Evolutionary conservation across 30 jellyfish, hydroid and myxozoan species (phyloP).

Genomic region (Pseudorhiza aurosa): DNA sequence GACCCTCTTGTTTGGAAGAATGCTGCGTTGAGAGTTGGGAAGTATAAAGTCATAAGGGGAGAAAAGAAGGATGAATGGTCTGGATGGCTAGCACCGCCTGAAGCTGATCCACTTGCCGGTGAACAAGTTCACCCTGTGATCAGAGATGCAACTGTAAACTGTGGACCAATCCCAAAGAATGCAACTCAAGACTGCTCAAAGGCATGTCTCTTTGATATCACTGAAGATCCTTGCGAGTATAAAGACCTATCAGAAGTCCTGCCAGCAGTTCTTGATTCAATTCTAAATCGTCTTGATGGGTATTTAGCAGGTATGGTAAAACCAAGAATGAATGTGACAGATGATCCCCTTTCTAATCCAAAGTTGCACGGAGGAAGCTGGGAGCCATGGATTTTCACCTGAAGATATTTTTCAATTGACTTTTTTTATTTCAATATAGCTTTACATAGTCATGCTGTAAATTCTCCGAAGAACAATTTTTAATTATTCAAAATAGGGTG

Average conservation of each 20-base stretch:
- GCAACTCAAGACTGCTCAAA: constrained; percentile 63
- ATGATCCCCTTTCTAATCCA: constrained; percentile 81
- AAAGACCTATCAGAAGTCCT: constrained; percentile 59
- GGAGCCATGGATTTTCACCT: constrained; percentile 73
- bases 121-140: constrained; percentile 2
- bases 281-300: constrained; percentile 56
- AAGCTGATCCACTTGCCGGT: background rate
- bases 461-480: too few relatives aligned
- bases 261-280: constrained; percentile 52
- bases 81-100: constrained; percentile 96
- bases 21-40: constrained; percentile 90
- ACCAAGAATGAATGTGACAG: constrained; percentile 63
- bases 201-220: constrained; percentile 75
- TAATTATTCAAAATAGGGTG: too few relatives aligned
- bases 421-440: background rate
- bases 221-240: constrained; percentile 88
- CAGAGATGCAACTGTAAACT: constrained; percentile 51
- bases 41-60: constrained; percentile 69
- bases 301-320: constrained; percentile 50
- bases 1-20: constrained; percentile 77
- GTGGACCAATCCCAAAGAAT: constrained; percentile 75
- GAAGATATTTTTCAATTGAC: background rate
- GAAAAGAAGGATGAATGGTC: constrained; percentile 67
- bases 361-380: constrained; percentile 90
- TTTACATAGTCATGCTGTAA: too few relatives aligned